Percentiles rank a stretch among this genome's conserved stretches.
Evolutionary conservation across 2,888 invertebrate genomes (phyloP).

Genomic region (Clivina fossor): DNA sequence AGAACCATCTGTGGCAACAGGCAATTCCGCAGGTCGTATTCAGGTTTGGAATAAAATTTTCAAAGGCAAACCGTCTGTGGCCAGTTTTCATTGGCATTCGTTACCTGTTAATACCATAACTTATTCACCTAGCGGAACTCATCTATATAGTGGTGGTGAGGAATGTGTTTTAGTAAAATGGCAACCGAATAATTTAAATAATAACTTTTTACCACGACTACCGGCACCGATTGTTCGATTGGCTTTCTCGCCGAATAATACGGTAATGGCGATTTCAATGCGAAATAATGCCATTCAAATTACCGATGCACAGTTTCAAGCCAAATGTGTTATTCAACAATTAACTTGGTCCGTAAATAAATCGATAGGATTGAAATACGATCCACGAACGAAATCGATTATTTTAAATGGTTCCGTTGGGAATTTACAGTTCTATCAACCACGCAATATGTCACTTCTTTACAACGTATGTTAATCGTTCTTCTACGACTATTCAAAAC

Average conservation of each 20-base stretch:
- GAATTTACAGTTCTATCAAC: conserved; percentile 74
- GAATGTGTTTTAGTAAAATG: conserved; percentile 80
- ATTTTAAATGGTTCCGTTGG: conserved; percentile 74
- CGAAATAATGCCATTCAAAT: conserved; percentile 69
- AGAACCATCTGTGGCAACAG: conserved; percentile 67
- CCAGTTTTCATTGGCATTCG: conserved; percentile 76
- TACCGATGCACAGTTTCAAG: conserved; percentile 56
- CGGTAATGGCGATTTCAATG: conserved; percentile 66
- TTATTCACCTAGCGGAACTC: conserved; percentile 66
- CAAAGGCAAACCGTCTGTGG: conserved; percentile 46
- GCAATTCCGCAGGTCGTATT: conserved; percentile 67
- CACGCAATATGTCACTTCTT: conserved; percentile 63
- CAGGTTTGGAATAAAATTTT: conserved; percentile 62
- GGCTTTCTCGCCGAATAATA: conserved; percentile 62
- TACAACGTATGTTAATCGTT: conserved; percentile 64
- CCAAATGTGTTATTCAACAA: conserved; percentile 66
- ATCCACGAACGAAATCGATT: conserved; percentile 65
- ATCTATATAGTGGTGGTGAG: conserved; percentile 74
- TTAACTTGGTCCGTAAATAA: conserved; percentile 64
- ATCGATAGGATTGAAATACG: conserved; percentile 60
- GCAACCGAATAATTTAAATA: conserved; percentile 59
- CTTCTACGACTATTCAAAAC: conserved; percentile 12
- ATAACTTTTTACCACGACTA: conserved; percentile 69
- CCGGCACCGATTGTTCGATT: conserved; percentile 68
- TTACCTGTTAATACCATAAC: conserved; percentile 66